Evolutionary conservation across 2,888 invertebrate genomes (phyloP).

Genomic region (Crepidodera aurea): DNA sequence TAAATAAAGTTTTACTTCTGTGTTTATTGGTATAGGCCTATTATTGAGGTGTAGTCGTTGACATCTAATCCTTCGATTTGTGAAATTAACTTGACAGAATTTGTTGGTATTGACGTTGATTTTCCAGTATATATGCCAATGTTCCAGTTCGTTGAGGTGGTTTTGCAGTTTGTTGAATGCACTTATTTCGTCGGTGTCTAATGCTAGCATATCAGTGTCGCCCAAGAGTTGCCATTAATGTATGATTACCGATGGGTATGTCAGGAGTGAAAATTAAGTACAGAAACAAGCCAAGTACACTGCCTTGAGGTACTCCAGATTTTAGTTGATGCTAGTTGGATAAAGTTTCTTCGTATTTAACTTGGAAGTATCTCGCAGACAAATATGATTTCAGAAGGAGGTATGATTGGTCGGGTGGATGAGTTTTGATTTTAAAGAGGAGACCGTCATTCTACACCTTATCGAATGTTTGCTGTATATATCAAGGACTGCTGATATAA

Average conservation of each 20-base stretch:
- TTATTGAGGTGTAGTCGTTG: no score
- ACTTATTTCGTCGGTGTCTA: not conserved
- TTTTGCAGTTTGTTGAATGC: conserved; percentile 5
- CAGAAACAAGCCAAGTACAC: no score
- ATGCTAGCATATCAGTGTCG: conserved; percentile 4
- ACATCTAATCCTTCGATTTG: not conserved
- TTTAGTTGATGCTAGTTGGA: no score
- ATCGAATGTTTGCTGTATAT: conserved; percentile 1
- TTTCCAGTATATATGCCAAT: not conserved
- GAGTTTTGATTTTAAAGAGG: not conserved
- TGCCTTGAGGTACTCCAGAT: no score
- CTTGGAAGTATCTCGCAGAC: not conserved
- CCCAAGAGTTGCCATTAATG: not conserved
- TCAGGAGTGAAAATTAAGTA: conserved; percentile 6
- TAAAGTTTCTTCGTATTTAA: no score
- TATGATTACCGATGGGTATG: not conserved
- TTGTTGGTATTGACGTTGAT: no score
- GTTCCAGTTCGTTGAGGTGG: no score
- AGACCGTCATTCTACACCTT: conserved; percentile 13
- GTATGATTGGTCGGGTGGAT: not conserved
- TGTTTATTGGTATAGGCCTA: no score
- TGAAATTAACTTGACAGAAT: no score
- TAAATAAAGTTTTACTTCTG: no score
- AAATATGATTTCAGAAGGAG: no score
- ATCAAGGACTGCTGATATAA: not conserved